phyloP scores from a whole-genome alignment of 2,113 vertebrate species.

The Gnathonemus echidnorhynchus region DNA sequence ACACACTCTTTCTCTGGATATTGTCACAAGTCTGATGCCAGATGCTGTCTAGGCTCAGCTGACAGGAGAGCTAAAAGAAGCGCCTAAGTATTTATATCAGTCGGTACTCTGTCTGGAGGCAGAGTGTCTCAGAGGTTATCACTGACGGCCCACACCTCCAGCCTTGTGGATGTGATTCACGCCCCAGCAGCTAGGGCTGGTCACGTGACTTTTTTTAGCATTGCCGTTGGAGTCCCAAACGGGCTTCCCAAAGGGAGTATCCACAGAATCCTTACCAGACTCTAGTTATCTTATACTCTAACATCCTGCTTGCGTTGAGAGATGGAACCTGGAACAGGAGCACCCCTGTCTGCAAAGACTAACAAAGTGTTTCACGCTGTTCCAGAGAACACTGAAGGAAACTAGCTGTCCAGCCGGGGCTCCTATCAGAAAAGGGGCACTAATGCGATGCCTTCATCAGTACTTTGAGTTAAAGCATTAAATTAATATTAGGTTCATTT shows the following conservation, averaged over 20 bases:
- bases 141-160: neutral
- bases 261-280: neutral
- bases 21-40: neutral
- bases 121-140: neutral
- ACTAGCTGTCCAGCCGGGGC: neutral
- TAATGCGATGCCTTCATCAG: neutral
- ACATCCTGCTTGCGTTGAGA: neutral
- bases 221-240: neutral
- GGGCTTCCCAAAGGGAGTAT: neutral
- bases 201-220: neutral
- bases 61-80: neutral
- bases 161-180: neutral
- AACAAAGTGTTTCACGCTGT: neutral
- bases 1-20: neutral
- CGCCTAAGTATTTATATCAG: neutral
- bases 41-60: neutral
- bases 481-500: neutral
- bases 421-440: neutral
- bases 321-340: neutral
- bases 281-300: neutral
- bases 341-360: neutral
- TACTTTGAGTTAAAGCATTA: neutral
- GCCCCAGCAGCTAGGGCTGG: neutral
- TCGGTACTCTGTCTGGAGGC: neutral
- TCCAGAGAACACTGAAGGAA: neutral